Conservation (phyloP, 2,113 vertebrate species). For the Cyprinus carpio region DNA sequence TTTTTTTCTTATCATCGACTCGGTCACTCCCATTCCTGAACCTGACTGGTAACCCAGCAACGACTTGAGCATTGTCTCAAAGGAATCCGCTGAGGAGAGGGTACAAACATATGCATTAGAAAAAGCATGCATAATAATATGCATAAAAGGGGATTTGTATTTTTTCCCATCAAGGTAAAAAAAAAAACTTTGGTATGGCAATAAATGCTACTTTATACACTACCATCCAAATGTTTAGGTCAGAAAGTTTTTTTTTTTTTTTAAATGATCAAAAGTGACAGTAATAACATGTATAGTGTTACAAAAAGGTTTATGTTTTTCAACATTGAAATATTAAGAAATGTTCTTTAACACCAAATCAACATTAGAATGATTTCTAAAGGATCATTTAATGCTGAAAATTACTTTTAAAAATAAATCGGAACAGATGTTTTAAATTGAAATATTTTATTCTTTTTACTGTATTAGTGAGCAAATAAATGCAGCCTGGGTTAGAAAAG, state of each 20-base stretch:
- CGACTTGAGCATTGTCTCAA: slow-evolving; percentile 96
- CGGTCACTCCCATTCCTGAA: slow-evolving; percentile 71
- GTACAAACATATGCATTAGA: slow-evolving; percentile 14
- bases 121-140: neutral
- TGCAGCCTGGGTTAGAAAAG: neutral
- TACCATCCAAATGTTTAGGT: neutral
- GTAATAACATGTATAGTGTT: neutral
- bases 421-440: neutral
- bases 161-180: too few species aligned
- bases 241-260: too few species aligned
- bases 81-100: slow-evolving; percentile 84
- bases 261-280: neutral
- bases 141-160: too few species aligned
- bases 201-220: too few species aligned
- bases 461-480: neutral
- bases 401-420: neutral
- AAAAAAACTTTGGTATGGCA: too few species aligned
- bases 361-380: neutral
- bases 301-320: neutral
- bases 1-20: slow-evolving; percentile 84
- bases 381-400: neutral
- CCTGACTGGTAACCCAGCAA: slow-evolving; percentile 86
- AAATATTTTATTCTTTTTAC: neutral
- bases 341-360: neutral
- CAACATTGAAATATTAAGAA: neutral